A percentile compares a stretch with the other conserved stretches of the same genome.
phyloP scores from a whole-genome alignment of 1,140 invertebrate genomes.

The Lasioglossum baleicum region DNA sequence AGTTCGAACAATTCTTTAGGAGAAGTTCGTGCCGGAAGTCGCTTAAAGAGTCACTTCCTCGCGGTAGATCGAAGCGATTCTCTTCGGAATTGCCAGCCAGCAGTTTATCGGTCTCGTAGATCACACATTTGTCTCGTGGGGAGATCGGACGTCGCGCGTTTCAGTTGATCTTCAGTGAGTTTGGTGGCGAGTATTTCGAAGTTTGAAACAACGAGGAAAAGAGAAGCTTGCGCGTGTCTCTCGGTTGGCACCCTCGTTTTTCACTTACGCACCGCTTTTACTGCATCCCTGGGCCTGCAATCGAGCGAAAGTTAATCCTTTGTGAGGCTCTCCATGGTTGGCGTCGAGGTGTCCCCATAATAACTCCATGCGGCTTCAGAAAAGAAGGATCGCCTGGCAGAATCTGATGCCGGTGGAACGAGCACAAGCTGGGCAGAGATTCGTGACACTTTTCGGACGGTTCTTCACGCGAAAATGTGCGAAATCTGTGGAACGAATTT shows the following conservation, averaged over 20 bases:
- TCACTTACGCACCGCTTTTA: conserved; percentile 26
- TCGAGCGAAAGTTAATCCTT: conserved; percentile 41
- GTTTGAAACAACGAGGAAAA: not conserved
- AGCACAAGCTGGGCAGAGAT: no score
- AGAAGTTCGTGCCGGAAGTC: no score
- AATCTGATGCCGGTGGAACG: not conserved
- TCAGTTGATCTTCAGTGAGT: not conserved
- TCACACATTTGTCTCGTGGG: not conserved
- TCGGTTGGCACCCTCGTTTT: not conserved
- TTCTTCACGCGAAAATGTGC: no score
- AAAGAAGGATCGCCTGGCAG: conserved; percentile 3
- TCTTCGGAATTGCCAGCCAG: no score
- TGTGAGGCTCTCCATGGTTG: conserved; percentile 4
- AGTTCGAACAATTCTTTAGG: no score
- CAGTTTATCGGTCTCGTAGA: not conserved
- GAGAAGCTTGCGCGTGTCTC: not conserved
- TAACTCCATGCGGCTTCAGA: not conserved
- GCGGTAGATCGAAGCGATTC: no score
- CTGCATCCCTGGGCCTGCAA: conserved; percentile 40
- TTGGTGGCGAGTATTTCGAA: not conserved
- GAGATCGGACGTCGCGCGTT: no score
- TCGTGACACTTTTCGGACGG: no score
- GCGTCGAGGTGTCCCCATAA: conserved; percentile 28
- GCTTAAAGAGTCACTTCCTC: no score
- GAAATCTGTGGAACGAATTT: no score